Evolutionary conservation across 2,888 invertebrate species (phyloP).

Genomic region (Aporophyla nigra): DNA sequence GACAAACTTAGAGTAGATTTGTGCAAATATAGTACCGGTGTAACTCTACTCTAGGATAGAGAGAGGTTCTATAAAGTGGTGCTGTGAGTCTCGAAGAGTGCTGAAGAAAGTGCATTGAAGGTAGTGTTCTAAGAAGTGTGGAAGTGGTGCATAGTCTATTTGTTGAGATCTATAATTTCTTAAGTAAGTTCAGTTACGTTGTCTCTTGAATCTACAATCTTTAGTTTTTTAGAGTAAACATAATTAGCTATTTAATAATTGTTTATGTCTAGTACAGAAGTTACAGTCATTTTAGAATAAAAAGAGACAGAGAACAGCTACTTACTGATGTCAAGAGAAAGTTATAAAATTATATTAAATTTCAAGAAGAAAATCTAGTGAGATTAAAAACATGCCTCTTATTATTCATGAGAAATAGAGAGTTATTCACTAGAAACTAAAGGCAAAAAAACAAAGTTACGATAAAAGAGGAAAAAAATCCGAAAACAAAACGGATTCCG

Average conservation of each 20-base stretch:
- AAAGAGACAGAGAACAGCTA: slow-evolving; percentile 23
- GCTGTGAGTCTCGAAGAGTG: slow-evolving; percentile 81
- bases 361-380: slow-evolving; percentile 29
- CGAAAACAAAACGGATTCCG: background rate
- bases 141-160: slow-evolving; percentile 87
- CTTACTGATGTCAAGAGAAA: slow-evolving; percentile 6
- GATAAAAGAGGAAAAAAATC: background rate
- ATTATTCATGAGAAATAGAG: slow-evolving; percentile 1
- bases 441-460: slow-evolving; percentile 8
- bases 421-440: slow-evolving; percentile 36
- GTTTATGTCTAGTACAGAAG: slow-evolving; percentile 7
- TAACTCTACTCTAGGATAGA: slow-evolving; percentile 87
- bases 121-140: slow-evolving; percentile 88
- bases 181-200: background rate
- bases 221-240: background rate
- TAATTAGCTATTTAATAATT: slow-evolving; percentile 13
- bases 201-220: background rate
- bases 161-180: slow-evolving; percentile 85
- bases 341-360: background rate
- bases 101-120: slow-evolving; percentile 87
- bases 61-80: slow-evolving; percentile 82
- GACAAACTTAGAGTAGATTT: slow-evolving; percentile 83
- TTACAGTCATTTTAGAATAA: no score
- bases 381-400: slow-evolving; percentile 45
- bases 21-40: slow-evolving; percentile 84